phyloP scores from a whole-genome alignment of 2,797 vertebrate species.

The Aphelocoma californica region DNA sequence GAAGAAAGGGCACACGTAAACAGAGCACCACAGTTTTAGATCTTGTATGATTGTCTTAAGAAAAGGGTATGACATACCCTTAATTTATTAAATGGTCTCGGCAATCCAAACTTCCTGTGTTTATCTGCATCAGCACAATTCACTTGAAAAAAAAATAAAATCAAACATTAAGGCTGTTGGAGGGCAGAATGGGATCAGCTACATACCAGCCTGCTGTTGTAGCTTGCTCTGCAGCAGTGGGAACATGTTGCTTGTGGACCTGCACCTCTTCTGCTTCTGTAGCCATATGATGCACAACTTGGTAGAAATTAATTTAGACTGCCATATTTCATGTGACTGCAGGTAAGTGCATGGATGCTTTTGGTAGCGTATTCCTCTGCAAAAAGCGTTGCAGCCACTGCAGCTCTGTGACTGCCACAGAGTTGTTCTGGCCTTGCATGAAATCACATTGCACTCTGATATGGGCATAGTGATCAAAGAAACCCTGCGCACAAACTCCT shows the following conservation, averaged over 20 bases:
- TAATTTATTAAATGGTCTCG: neutral
- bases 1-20: neutral
- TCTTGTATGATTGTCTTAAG: neutral
- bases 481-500: neutral
- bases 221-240: neutral
- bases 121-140: neutral
- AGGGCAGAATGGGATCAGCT: neutral
- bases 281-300: neutral
- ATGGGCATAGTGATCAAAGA: neutral
- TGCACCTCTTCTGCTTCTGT: neutral
- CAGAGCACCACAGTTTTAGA: accelerated
- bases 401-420: neutral
- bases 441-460: neutral
- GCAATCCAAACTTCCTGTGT: neutral
- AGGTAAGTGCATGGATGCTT: neutral
- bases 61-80: neutral
- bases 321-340: neutral
- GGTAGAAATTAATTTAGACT: neutral
- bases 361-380: neutral
- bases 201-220: neutral
- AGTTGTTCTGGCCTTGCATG: neutral
- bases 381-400: neutral
- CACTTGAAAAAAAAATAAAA: neutral
- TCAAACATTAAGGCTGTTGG: neutral
- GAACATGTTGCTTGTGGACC: neutral